phyloP scores from a whole-genome alignment of 2,113 vertebrate genomes.

The Reinhardtius hippoglossoides region DNA sequence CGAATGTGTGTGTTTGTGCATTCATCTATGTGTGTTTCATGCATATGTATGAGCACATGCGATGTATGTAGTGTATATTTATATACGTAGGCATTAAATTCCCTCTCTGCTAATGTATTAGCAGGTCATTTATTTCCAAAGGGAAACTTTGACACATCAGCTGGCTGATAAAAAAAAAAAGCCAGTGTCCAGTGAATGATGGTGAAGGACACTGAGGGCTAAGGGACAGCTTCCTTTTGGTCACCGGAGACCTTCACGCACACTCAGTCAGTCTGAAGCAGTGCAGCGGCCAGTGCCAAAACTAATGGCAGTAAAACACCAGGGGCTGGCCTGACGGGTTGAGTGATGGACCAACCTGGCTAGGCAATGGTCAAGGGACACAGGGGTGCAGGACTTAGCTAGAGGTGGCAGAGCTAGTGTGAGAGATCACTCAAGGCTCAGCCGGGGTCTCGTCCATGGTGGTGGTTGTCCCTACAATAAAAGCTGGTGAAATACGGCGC shows the following conservation, averaged over 20 bases:
- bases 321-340: conserved; percentile 46
- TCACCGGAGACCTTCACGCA: conserved; percentile 43
- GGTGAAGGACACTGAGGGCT: conserved; percentile 49
- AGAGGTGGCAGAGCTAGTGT: conserved; percentile 41
- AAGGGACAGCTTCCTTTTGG: conserved; percentile 50
- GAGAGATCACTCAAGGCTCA: conserved; percentile 49
- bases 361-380: conserved; percentile 47
- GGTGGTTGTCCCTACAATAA: conserved; percentile 55
- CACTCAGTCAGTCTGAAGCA: conserved; percentile 59
- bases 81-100: conserved; percentile 10
- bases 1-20: conserved; percentile 36
- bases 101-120: conserved; percentile 14
- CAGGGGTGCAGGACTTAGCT: conserved; percentile 35
- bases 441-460: conserved; percentile 26
- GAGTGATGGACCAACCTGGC: conserved; percentile 60
- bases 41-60: conserved; percentile 53
- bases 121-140: conserved; percentile 26
- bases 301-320: conserved; percentile 64
- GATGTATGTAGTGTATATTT: conserved; percentile 5
- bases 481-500: conserved; percentile 65
- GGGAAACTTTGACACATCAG: conserved; percentile 22
- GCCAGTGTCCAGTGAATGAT: conserved; percentile 54
- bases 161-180: conserved; percentile 26
- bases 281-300: conserved; percentile 58
- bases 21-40: conserved; percentile 14